A percentile compares a stretch with the other conserved stretches of the same genome.
phyloP scores from a whole-genome alignment of 1,140 invertebrate species.

The Plutomurus gul region DNA sequence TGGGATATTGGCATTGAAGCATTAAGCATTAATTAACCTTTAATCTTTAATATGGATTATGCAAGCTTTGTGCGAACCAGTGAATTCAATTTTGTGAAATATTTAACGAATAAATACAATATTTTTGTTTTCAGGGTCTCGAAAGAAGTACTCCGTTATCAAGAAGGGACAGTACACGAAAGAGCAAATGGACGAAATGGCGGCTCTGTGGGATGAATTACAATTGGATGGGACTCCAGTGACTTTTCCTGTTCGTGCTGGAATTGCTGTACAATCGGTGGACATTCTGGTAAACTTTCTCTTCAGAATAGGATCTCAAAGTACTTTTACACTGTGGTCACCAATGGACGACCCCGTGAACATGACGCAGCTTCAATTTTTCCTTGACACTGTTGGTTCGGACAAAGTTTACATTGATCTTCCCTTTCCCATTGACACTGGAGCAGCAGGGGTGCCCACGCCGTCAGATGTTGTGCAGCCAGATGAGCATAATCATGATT shows the following conservation, averaged over 20 bases:
- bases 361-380: not conserved
- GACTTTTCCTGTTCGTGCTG: constrained; percentile 81
- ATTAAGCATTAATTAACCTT: too few relatives aligned
- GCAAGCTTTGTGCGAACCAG: too few relatives aligned
- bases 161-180: constrained; percentile 68
- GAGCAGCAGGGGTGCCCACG: too few relatives aligned
- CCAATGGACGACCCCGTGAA: constrained; percentile 27
- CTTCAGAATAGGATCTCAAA: not conserved
- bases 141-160: constrained; percentile 56
- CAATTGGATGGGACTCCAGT: constrained; percentile 66
- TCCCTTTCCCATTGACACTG: constrained; percentile 28
- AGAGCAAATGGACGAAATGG: constrained; percentile 74
- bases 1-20: not conserved
- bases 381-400: constrained; percentile 2
- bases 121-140: not conserved
- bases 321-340: constrained; percentile 48
- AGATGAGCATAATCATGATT: not conserved
- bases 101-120: not conserved
- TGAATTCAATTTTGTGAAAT: not conserved
- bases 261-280: constrained; percentile 69
- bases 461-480: too few relatives aligned
- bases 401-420: constrained; percentile 58
- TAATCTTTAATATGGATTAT: too few relatives aligned
- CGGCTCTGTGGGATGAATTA: constrained; percentile 60
- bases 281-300: constrained; percentile 42